Evolutionary conservation across 2,888 invertebrate genomes (phyloP).

Genomic region (Ormia ochracea): DNA sequence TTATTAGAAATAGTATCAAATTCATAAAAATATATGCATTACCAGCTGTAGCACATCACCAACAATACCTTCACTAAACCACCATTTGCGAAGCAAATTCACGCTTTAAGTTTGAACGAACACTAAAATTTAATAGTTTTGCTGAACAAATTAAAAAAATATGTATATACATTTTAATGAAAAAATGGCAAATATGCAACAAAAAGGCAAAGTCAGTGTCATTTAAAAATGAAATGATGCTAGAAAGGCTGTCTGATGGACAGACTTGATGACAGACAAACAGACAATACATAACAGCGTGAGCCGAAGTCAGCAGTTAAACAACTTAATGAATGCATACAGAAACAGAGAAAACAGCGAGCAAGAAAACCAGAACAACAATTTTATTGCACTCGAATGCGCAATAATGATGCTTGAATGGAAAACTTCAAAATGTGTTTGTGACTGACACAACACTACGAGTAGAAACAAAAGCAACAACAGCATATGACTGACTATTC

Average conservation of each 20-base stretch:
- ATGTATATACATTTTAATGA: slow-evolving; percentile 69
- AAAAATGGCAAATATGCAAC: slow-evolving; percentile 73
- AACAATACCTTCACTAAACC: background rate
- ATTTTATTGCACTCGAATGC: slow-evolving; percentile 14
- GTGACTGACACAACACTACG: slow-evolving; percentile 42
- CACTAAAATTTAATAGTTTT: slow-evolving; percentile 34
- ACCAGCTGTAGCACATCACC: background rate
- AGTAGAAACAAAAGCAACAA: slow-evolving; percentile 16
- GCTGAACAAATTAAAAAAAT: slow-evolving; percentile 21
- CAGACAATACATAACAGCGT: slow-evolving; percentile 5
- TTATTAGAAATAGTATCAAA: no score
- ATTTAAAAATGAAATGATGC: slow-evolving; percentile 48
- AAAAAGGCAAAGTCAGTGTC: slow-evolving; percentile 67
- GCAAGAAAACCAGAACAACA: slow-evolving; percentile 44
- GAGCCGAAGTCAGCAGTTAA: slow-evolving; percentile 26
- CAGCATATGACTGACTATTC: background rate
- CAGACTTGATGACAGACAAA: slow-evolving; percentile 22
- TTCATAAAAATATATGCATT: no score
- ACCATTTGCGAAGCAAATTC: background rate
- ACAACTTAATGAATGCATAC: slow-evolving; percentile 24
- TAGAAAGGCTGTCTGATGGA: slow-evolving; percentile 10
- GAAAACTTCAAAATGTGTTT: slow-evolving; percentile 41
- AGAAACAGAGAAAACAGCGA: slow-evolving; percentile 3
- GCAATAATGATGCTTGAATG: slow-evolving; percentile 10
- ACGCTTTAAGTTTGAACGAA: background rate